A percentile compares a stretch with the other conserved stretches of the same genome.
Evolutionary conservation across 2,888 invertebrate species (phyloP).

Genomic region (Lysandra bellargus): DNA sequence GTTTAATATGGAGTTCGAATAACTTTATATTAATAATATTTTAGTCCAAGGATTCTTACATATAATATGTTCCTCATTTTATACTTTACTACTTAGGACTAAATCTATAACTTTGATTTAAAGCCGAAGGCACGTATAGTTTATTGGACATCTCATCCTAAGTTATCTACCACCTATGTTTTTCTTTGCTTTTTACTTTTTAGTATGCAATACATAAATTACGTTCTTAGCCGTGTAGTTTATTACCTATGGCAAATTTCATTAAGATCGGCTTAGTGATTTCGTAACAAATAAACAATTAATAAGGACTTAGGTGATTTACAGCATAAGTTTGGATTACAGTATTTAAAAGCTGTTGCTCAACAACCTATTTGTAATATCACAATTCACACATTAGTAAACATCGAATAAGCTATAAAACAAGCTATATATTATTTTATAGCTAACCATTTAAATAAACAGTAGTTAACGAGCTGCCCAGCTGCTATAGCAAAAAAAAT

Average conservation of each 20-base stretch:
- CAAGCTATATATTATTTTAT: background rate
- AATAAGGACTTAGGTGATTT: conserved; percentile 11
- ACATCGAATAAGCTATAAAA: background rate
- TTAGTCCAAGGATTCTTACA: background rate
- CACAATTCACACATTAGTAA: background rate
- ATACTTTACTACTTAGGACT: background rate
- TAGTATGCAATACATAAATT: background rate
- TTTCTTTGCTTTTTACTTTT: conserved; percentile 11
- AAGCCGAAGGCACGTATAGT: background rate
- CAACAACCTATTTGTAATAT: background rate
- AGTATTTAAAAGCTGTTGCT: background rate
- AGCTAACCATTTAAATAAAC: background rate
- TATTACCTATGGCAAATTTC: conserved; percentile 11
- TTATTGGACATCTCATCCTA: background rate
- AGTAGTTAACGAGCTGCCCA: background rate
- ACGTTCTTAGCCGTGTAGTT: background rate
- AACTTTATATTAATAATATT: background rate
- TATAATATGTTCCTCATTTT: background rate
- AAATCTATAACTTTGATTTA: background rate
- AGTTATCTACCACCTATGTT: background rate
- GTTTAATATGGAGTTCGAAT: too few relatives aligned
- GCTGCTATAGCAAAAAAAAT: background rate
- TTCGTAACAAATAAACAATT: conserved; percentile 13
- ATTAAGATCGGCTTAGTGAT: conserved; percentile 10
- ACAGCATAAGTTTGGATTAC: background rate